Conservation (phyloP, 2,888 invertebrate species). For the Brachyptera risi region DNA sequence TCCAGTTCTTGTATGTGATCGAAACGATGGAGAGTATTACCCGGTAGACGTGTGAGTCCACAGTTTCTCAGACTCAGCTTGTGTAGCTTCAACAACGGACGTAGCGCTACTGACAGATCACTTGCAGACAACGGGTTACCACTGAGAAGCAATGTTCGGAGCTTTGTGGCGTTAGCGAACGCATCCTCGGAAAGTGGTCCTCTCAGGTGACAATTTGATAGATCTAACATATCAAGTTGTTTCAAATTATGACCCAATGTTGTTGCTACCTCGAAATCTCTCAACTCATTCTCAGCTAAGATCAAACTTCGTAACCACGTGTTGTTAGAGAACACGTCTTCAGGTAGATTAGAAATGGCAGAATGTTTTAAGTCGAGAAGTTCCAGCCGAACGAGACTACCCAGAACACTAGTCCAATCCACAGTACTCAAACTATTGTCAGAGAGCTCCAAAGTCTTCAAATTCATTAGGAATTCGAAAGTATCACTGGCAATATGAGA, state of each 20-base stretch:
- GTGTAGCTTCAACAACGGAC: slow-evolving; percentile 60
- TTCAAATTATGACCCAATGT: slow-evolving; percentile 61
- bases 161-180: slow-evolving; percentile 62
- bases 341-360: slow-evolving; percentile 56
- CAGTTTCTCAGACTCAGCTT: slow-evolving; percentile 64
- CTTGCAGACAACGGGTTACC: slow-evolving; percentile 65
- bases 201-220: slow-evolving; percentile 63
- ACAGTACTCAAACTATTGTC: slow-evolving; percentile 55
- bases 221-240: slow-evolving; percentile 60
- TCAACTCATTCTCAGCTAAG: slow-evolving; percentile 61
- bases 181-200: slow-evolving; percentile 64
- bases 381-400: slow-evolving; percentile 57
- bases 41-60: slow-evolving; percentile 58
- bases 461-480: slow-evolving; percentile 55
- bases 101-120: slow-evolving; percentile 62
- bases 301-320: slow-evolving; percentile 59
- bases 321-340: slow-evolving; percentile 61
- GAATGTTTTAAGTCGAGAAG: slow-evolving; percentile 60
- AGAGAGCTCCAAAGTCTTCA: slow-evolving; percentile 60
- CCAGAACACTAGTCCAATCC: slow-evolving; percentile 60
- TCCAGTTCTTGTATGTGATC: slow-evolving; percentile 63
- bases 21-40: slow-evolving; percentile 59
- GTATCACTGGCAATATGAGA: slow-evolving; percentile 53
- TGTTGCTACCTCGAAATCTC: slow-evolving; percentile 59
- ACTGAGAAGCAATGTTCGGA: slow-evolving; percentile 60